These are phyloP conservation scores for Nerophis lumbriciformis DNA, from an alignment of 2,113 vertebrate genomes.

Conservation along the genomic window DNA sequence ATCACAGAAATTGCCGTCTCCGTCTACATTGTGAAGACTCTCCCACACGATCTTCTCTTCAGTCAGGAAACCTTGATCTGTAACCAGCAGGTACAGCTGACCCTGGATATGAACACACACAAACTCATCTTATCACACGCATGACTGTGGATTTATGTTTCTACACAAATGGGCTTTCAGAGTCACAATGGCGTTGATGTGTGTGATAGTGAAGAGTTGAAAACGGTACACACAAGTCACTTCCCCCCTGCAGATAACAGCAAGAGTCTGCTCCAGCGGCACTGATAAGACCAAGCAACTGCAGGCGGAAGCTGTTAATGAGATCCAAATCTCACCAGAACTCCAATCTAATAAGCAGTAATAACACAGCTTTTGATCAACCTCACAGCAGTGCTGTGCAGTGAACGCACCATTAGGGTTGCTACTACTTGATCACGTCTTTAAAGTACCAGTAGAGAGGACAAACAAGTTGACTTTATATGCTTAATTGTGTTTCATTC, in stretches of 20 bases:
- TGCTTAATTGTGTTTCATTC: no score
- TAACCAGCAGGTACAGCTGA: constrained; percentile 94
- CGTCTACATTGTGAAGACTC: constrained; percentile 95
- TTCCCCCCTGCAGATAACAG: constrained; percentile 58
- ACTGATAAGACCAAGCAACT: constrained; percentile 12
- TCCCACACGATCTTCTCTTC: constrained; percentile 99
- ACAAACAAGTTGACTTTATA: no score
- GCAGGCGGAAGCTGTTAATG: constrained; percentile 1
- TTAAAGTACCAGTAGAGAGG: no score
- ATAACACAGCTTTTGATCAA: background rate
- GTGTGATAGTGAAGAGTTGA: constrained; percentile 16
- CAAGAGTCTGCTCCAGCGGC: constrained; percentile 43
- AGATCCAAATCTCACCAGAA: background rate
- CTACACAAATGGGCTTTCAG: no score
- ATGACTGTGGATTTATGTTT: background rate
- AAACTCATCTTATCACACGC: background rate
- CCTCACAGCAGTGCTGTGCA: background rate
- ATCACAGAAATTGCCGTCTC: constrained; percentile 96
- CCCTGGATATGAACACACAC: constrained; percentile 71
- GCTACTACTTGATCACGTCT: no score
- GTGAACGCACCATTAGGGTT: no score
- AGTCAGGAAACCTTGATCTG: constrained; percentile 96
- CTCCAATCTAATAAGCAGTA: background rate
- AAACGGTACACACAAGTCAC: constrained; percentile 28
- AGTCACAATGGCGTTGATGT: constrained; percentile 26